Conservation (phyloP, 1,140 invertebrate genomes). For the Pachypsylla venusta region DNA sequence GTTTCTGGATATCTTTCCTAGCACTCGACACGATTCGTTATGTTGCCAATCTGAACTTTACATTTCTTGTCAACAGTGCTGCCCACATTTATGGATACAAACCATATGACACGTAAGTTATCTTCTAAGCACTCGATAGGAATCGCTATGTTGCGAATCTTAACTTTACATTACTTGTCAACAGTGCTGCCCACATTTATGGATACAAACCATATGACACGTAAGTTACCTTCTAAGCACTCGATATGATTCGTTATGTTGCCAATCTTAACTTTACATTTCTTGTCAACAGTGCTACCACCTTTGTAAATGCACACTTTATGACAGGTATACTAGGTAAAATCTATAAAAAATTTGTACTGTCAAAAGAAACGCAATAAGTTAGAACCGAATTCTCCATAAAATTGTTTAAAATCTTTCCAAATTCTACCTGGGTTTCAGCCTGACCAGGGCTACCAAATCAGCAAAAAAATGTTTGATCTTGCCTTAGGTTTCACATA, state of each 20-base stretch:
- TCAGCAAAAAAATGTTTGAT: too few relatives aligned
- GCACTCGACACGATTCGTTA: conserved; percentile 55
- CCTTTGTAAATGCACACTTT: conserved; percentile 63
- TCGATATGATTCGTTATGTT: conserved; percentile 55
- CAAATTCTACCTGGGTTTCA: neutral
- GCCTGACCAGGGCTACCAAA: neutral
- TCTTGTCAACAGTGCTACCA: conserved; percentile 82
- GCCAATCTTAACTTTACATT: conserved; percentile 69
- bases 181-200: conserved; percentile 70
- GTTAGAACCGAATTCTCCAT: too few relatives aligned
- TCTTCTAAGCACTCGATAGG: conserved; percentile 42
- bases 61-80: conserved; percentile 79
- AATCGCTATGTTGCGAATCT: conserved; percentile 59
- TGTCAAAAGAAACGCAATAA: too few relatives aligned
- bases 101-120: conserved; percentile 59
- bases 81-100: conserved; percentile 67
- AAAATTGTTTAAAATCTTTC: neutral
- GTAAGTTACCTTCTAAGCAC: conserved; percentile 46
- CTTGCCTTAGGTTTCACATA: too few relatives aligned
- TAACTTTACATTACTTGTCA: conserved; percentile 81
- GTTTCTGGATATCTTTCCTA: conserved; percentile 40
- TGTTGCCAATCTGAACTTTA: conserved; percentile 57
- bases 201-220: conserved; percentile 66
- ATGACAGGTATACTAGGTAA: conserved; percentile 45
- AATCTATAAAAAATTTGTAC: too few relatives aligned